Evolutionary conservation across 2,113 vertebrate species (phyloP), one percentile per base, ranked within the genome.

Genomic region (Odocoileus virginianus): DNA sequence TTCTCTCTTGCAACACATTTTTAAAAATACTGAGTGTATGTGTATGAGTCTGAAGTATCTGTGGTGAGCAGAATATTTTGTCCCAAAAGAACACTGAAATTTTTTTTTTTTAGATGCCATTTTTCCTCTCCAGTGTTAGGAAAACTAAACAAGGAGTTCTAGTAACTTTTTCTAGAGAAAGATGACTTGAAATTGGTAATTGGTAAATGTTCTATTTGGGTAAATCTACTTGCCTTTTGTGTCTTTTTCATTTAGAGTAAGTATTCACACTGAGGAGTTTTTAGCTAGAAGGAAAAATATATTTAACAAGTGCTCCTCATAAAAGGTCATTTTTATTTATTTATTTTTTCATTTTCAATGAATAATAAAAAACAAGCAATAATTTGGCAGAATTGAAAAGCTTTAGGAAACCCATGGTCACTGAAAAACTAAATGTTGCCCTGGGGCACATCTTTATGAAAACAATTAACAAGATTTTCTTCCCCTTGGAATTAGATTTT

Each of bases 401-500:
- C 58, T 97, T 97, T 92, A 81, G 85, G 81, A 97, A 98, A 97
- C 36, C 28, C 55, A 33, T 64, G 86, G 81, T 92, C 92, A 97
- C 58, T 94, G 14, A 88, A 92, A 96, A 96, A 74, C 15, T 71
- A 96, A 97, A 92, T 82, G 71, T 23, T 89, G n/a, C 97, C 91
- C 74, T 40, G n/a, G 82, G 84, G 58, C 81, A 96, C 28, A 57
- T 94, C 67, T 96, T 96, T 94, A 95, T 85, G 50, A 96, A 97
- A 98, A 98, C 78, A 97, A 97, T 97, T 97, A 96, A 88, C 33
- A 71, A 57, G 81, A 90, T 8, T 60, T 95, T 94, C 40, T 71
- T 60, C 57, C 25, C 87, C n/a, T 21, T 85, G 60, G 81, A 96
- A 97, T 97, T 97, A 97, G 84, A 92, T 95, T 98, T 97, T 97